Base-by-base conservation (phyloP, 1,140 invertebrate species). In the Eupristina koningsbergeri region DNA sequence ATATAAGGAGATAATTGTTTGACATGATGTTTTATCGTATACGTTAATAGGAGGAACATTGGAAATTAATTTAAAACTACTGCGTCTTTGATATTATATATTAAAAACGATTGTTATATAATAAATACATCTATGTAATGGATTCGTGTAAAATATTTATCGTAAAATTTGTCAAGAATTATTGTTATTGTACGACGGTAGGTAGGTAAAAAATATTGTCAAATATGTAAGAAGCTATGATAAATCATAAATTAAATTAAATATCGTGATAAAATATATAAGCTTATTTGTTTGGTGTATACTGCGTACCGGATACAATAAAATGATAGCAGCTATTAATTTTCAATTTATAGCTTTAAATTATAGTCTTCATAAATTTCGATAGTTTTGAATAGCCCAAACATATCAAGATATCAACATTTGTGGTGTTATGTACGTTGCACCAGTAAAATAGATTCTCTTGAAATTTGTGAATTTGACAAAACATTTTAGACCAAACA, bases 251-350 rank as follows among this genome's bases (percentile, higher is more conserved):
- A 5, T 34, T 15, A 58, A 26, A 41, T n/a, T 50, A 64, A 75
- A 31, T 64, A 61, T 31, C 53, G 36, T 47, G 74, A 64, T 22
- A 50, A 81, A 74, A 81, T 81, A 36, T 81, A 81, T 50, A 47
- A 61, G n/a, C 8, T 58, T 50, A 75, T 73, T 81, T 75, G 41
- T 81, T 81, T 63, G 26, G 15, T 61, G 34, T 39, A 13, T 22
- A 29, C n/a, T 67, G 63, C 75, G 76, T 77, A 67, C 45, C 29
- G 77, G 45, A 39, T 67, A 31, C 58, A 47, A 76, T 77, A 31
- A 45, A 50, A 26, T 34, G 53, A 81, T 64, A 64, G 13, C 41
- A 8, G 29, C n/a, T 36, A 63, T 47, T 61, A 26, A 26, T 13
- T 47, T 53, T 64, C 39, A 63, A 78, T 47, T 34, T 41, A 71